Percentiles rank a stretch among this genome's conserved stretches.
Conservation (phyloP, 2,797 vertebrate species). For the Sebastes itinus region DNA sequence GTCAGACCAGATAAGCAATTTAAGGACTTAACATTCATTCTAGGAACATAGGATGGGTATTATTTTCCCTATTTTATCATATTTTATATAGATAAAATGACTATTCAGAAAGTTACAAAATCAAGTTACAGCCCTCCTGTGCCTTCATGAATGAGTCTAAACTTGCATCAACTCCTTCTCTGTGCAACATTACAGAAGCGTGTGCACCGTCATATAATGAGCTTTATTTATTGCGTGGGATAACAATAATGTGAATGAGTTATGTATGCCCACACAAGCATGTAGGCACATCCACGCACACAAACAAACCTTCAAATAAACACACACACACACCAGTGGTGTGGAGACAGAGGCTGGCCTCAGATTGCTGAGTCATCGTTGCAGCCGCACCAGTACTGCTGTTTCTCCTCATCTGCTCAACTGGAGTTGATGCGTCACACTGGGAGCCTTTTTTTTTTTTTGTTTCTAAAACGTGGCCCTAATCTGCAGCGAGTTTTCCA, state of each 20-base stretch:
- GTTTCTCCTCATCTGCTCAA: conserved; percentile 65
- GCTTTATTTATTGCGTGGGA: conserved; percentile 36
- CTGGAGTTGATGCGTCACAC: conserved; percentile 65
- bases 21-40: not conserved
- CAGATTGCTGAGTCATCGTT: conserved; percentile 75
- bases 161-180: not conserved
- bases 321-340: conserved; percentile 9
- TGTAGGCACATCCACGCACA: conserved; percentile 30
- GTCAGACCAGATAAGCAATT: not conserved
- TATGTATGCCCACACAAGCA: conserved; percentile 47
- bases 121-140: not conserved
- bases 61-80: not conserved
- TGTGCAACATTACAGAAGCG: too few relatives aligned
- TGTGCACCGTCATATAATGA: not conserved
- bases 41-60: not conserved
- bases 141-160: conserved; percentile 18
- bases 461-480: conserved; percentile 50
- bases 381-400: conserved; percentile 57
- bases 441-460: conserved; percentile 22
- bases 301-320: not conserved
- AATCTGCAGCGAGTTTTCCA: conserved; percentile 68
- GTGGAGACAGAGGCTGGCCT: conserved; percentile 56
- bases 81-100: not conserved
- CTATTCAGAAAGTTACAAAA: not conserved
- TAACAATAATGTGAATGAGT: conserved; percentile 50